phyloP scores from a whole-genome alignment of 1,140 invertebrate species.

The Capitella teleta region DNA sequence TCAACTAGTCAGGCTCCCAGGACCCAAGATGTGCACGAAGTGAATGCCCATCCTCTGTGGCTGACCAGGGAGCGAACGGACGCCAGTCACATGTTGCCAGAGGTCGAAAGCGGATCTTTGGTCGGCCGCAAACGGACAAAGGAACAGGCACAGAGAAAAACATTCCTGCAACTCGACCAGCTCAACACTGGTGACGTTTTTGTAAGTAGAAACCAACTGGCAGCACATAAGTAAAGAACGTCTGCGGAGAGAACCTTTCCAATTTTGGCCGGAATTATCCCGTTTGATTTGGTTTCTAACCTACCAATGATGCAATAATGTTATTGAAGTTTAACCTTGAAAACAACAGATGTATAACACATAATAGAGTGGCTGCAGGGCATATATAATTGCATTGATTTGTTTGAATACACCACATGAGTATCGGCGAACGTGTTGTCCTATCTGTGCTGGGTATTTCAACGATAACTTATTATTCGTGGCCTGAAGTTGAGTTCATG shows the following conservation, averaged over 20 bases:
- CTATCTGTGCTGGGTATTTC: too few species aligned
- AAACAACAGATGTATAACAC: not conserved
- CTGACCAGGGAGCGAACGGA: conserved; percentile 27
- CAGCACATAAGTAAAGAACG: too few species aligned
- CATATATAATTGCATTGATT: not conserved
- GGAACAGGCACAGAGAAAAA: conserved; percentile 10
- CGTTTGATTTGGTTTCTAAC: not conserved
- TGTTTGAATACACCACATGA: too few species aligned
- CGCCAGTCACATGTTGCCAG: not conserved
- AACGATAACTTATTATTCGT: too few species aligned
- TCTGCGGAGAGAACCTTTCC: too few species aligned
- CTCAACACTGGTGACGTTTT: conserved; percentile 30
- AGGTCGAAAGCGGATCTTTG: too few species aligned
- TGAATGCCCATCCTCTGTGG: conserved; percentile 25
- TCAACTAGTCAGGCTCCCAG: too few species aligned
- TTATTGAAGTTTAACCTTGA: not conserved
- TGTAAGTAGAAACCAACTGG: conserved; percentile 25
- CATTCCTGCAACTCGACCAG: conserved; percentile 24
- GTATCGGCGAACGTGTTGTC: too few species aligned
- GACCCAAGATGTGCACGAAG: too few species aligned
- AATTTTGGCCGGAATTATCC: not conserved
- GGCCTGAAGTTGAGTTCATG: too few species aligned
- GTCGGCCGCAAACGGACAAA: too few species aligned
- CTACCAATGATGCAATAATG: not conserved
- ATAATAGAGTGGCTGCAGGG: not conserved